Evolutionary conservation across 2,113 vertebrate species (phyloP).

Genomic region (Aramus guarauna): DNA sequence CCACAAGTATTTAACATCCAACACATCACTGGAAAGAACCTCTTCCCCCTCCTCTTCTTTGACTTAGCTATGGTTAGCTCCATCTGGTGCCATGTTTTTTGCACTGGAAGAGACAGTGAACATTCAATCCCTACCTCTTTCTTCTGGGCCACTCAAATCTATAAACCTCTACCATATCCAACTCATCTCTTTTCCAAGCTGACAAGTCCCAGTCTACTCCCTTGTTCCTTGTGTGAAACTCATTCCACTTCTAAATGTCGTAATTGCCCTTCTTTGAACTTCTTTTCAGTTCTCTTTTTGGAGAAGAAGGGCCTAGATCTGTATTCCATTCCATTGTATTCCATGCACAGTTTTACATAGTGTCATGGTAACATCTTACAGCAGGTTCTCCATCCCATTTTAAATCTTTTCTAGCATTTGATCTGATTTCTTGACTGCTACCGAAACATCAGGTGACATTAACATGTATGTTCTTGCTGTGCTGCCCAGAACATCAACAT

Average conservation of each 20-base stretch:
- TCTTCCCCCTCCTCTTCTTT: neutral
- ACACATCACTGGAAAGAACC: neutral
- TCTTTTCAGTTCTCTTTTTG: neutral
- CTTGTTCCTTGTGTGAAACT: neutral
- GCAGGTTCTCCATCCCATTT: neutral
- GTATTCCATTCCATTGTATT: too few species aligned
- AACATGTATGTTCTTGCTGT: neutral
- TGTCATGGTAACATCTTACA: neutral
- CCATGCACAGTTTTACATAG: fast-evolving
- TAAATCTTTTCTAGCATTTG: neutral
- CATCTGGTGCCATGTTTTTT: neutral
- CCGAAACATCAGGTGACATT: neutral
- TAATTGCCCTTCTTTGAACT: neutral
- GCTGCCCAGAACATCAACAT: neutral
- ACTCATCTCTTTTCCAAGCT: neutral
- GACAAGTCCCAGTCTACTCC: neutral
- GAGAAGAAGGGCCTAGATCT: neutral
- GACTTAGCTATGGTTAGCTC: neutral
- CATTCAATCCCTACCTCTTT: neutral
- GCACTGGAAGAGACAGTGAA: neutral
- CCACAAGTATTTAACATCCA: neutral
- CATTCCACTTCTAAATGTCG: neutral
- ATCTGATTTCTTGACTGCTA: neutral
- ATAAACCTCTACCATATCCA: neutral
- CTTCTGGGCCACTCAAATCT: neutral